Base-by-base conservation (phyloP, 2,888 invertebrate species). In the Nezara viridula region DNA sequence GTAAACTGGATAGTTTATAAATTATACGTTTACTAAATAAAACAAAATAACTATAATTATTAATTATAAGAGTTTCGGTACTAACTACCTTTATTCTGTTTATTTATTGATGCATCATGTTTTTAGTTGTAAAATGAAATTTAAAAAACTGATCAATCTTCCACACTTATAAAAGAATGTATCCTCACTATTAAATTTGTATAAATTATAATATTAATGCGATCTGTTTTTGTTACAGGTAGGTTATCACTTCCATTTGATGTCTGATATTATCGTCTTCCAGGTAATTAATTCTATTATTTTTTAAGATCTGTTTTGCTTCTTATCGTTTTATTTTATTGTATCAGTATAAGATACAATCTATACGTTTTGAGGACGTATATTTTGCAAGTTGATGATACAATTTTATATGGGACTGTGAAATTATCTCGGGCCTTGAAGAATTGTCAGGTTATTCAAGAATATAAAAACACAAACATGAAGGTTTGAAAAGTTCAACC, bases 401-500 rank as follows among this genome's bases (percentile, higher is more conserved):
- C 16, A 14, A 27, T 60, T 60, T 27, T 9, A 32, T 21, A 14
- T 4, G 24, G 4, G 55, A 24, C 19, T 73, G 66, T 37, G 66
- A 37, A 73, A 73, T 73, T 2, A 73, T 9, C 6, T 19, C 1
- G 7, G n/a, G 19, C 66, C 66, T 73, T 73, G 66, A 19, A 6
- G 66, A 37, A 73, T 73, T 7, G 66, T 73, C 16, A 73, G 37
- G 66, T 37, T 37, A 37, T 73, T 73, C 66, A 73, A 73, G 60
- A 73, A 73, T 73, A 73, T 73, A 73, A 73, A 66, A 73, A 73
- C 66, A 37, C 66, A 32, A 73, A 14, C 32, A 73, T 66, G 21
- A 66, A 32, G 32, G 32, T 66, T 37, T 66, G 66, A 66, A 66
- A 66, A 66, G 66, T 66, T 66, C 66, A 66, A 66, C 66, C 66